These are phyloP conservation scores for Pseudochirops corinnae DNA, from an alignment of 2,797 vertebrate genomes.

Conservation along the genomic window DNA sequence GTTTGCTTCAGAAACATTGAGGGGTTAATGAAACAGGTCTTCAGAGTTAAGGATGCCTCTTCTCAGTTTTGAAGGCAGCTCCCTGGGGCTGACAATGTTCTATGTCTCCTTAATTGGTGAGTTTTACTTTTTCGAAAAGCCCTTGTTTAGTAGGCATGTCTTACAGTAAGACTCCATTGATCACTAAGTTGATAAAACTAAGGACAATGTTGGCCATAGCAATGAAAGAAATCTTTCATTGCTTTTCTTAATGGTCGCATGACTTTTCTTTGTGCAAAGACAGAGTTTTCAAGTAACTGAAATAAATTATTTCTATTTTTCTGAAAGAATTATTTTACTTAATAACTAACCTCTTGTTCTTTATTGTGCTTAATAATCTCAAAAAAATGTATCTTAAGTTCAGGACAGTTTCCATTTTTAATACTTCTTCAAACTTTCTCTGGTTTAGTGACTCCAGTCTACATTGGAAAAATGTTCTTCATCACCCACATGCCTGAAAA, in stretches of 20 bases:
- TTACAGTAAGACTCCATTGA: neutral
- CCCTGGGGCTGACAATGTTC: neutral
- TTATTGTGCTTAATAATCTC: neutral
- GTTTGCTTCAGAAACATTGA: neutral
- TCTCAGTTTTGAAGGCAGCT: neutral
- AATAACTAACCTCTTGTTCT: neutral
- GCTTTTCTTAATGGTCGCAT: neutral
- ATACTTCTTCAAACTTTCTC: neutral
- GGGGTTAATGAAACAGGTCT: neutral
- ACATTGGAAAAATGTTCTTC: neutral
- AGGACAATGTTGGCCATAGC: neutral
- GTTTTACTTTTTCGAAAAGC: neutral
- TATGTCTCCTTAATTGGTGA: neutral
- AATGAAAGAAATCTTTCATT: neutral
- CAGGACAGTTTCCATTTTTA: neutral
- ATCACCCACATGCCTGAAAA: neutral
- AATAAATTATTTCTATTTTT: neutral
- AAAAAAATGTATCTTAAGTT: neutral
- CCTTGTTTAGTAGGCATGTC: neutral
- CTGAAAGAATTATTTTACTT: neutral
- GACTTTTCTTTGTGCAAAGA: neutral
- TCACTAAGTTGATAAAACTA: neutral
- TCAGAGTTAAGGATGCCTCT: neutral
- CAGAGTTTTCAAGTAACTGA: neutral
- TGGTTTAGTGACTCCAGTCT: neutral